Evolutionary conservation across 2,888 invertebrate species (phyloP).

Genomic region (Dryobota labecula): DNA sequence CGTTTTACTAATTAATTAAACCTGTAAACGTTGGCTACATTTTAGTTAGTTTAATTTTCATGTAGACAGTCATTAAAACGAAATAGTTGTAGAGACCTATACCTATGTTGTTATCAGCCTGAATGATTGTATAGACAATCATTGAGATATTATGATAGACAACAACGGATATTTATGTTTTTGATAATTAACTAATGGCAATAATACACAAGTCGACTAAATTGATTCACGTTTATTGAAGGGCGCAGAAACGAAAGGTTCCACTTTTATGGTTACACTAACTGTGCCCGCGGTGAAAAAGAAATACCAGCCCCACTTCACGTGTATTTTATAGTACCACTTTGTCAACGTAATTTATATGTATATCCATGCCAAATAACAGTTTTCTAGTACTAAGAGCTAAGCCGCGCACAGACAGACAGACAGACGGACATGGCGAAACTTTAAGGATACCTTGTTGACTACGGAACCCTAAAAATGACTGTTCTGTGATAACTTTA

Average conservation of each 20-base stretch:
- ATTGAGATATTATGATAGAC: no score
- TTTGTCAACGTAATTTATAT: no score
- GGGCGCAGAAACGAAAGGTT: not conserved
- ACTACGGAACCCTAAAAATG: no score
- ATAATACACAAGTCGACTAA: not conserved
- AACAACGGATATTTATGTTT: not conserved
- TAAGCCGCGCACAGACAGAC: no score
- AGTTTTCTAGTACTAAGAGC: no score
- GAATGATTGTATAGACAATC: not conserved
- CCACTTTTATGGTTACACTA: not conserved
- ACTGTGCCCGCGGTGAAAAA: no score
- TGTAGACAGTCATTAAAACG: not conserved
- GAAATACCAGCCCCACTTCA: no score
- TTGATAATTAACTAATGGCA: not conserved
- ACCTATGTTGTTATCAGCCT: no score
- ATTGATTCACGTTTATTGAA: not conserved
- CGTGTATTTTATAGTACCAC: no score
- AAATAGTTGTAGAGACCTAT: not conserved
- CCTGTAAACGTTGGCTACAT: not conserved
- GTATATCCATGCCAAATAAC: no score
- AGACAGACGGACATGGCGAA: no score
- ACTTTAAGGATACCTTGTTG: no score
- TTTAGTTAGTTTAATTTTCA: not conserved
- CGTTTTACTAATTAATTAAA: slow-evolving; percentile 35
- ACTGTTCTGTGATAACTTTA: not conserved